Conservation (phyloP, 2,888 invertebrate genomes). For the Lacanobia wlatinum region DNA sequence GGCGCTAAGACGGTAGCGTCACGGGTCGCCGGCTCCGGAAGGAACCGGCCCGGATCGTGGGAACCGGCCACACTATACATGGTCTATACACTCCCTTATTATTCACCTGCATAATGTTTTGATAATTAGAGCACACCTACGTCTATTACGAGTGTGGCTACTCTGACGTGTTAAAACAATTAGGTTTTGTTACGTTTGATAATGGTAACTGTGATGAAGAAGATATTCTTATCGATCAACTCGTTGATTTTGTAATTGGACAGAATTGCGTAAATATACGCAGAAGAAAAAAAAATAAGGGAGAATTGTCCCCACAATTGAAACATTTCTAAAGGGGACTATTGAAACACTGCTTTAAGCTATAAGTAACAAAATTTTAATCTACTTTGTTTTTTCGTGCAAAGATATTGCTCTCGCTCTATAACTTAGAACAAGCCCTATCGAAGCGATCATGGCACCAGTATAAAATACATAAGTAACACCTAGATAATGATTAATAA, state of each 20-base stretch:
- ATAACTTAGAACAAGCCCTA: slow-evolving; percentile 78
- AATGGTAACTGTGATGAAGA: slow-evolving; percentile 16
- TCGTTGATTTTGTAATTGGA: too few relatives aligned
- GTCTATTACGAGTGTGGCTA: slow-evolving; percentile 51
- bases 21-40: slow-evolving; percentile 89
- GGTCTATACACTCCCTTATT: slow-evolving; percentile 73
- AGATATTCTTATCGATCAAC: too few relatives aligned
- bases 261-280: not conserved
- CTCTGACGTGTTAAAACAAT: slow-evolving; percentile 56
- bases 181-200: slow-evolving; percentile 21
- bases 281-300: too few relatives aligned
- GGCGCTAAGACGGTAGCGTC: slow-evolving; percentile 86
- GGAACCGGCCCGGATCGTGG: slow-evolving; percentile 83
- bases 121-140: slow-evolving; percentile 72
- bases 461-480: slow-evolving; percentile 78
- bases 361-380: not conserved
- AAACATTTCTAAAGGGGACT: too few relatives aligned
- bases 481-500: slow-evolving; percentile 86
- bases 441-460: slow-evolving; percentile 74
- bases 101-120: slow-evolving; percentile 79
- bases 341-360: not conserved
- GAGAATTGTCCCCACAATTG: too few relatives aligned
- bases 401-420: slow-evolving; percentile 61
- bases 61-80: slow-evolving; percentile 72
- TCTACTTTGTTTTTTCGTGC: slow-evolving; percentile 64